These are phyloP conservation scores for Liolophura sinensis DNA, from an alignment of 1,140 invertebrate species.

Conservation along the genomic window DNA sequence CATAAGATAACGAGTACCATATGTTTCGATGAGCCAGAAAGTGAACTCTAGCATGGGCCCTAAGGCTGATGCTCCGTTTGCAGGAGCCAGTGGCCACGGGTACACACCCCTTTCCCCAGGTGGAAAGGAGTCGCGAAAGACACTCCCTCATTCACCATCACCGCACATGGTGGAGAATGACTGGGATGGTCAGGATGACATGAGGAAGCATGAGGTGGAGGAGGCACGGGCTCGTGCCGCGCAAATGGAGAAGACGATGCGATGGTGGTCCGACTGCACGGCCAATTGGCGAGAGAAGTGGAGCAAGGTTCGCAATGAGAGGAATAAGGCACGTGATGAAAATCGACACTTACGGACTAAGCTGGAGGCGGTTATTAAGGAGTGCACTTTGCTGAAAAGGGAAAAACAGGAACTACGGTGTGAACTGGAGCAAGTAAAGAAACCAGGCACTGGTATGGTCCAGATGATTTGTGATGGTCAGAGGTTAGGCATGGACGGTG, in stretches of 20 bases:
- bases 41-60: no score
- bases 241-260: slow-evolving; percentile 99
- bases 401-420: slow-evolving; percentile 79
- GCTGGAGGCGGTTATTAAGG: slow-evolving; percentile 78
- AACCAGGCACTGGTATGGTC: not conserved
- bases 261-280: slow-evolving; percentile 95
- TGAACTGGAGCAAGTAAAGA: slow-evolving; percentile 65
- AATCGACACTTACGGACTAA: slow-evolving; percentile 78
- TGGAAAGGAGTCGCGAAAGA: slow-evolving; percentile 1
- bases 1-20: no score
- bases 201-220: slow-evolving; percentile 76
- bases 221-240: slow-evolving; percentile 87
- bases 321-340: slow-evolving; percentile 78
- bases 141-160: not conserved
- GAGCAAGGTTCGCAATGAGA: slow-evolving; percentile 75
- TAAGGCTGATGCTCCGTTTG: no score
- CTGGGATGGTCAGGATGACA: slow-evolving; percentile 56
- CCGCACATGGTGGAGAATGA: slow-evolving; percentile 41
- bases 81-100: no score
- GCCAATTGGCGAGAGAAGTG: slow-evolving; percentile 93
- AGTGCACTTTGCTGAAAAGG: slow-evolving; percentile 73
- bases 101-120: no score
- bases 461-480: not conserved
- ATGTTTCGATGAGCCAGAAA: no score
- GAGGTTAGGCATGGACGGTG: not conserved